Percentiles rank a stretch among this genome's conserved stretches.
Conservation (phyloP, 2,797 vertebrate genomes). For the Falco cherrug region DNA sequence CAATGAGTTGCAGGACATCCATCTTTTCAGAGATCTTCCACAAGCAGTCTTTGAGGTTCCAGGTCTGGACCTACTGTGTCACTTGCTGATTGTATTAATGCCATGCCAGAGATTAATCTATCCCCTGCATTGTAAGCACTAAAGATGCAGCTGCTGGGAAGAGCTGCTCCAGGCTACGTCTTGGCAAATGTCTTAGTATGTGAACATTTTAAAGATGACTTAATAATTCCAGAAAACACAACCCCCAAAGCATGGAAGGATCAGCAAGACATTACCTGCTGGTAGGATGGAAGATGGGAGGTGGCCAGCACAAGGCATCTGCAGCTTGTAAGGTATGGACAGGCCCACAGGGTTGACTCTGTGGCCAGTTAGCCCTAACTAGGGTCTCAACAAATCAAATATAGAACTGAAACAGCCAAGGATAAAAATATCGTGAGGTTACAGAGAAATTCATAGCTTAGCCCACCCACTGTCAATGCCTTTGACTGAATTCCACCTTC, state of each 20-base stretch:
- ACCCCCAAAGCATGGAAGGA: not conserved
- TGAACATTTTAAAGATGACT: not conserved
- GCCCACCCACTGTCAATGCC: not conserved
- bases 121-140: not conserved
- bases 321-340: not conserved
- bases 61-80: not conserved
- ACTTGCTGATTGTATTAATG: not conserved
- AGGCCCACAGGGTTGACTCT: not conserved
- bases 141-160: not conserved
- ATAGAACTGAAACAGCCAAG: not conserved
- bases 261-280: not conserved
- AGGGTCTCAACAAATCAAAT: not conserved
- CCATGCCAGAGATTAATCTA: not conserved
- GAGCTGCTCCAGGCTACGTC: not conserved
- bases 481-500: not conserved
- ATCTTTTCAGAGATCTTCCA: not conserved
- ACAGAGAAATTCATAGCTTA: not conserved
- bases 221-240: not conserved
- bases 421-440: not conserved
- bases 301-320: not conserved
- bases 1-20: fast-evolving
- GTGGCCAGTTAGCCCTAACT: not conserved
- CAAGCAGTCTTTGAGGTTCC: not conserved
- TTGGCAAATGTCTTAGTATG: not conserved
- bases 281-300: not conserved